Percentiles rank a stretch among this genome's conserved stretches.
These are phyloP conservation scores for Gymnopithys bicolor DNA, from an alignment of 2,797 vertebrate genomes.

Conservation along the genomic window DNA sequence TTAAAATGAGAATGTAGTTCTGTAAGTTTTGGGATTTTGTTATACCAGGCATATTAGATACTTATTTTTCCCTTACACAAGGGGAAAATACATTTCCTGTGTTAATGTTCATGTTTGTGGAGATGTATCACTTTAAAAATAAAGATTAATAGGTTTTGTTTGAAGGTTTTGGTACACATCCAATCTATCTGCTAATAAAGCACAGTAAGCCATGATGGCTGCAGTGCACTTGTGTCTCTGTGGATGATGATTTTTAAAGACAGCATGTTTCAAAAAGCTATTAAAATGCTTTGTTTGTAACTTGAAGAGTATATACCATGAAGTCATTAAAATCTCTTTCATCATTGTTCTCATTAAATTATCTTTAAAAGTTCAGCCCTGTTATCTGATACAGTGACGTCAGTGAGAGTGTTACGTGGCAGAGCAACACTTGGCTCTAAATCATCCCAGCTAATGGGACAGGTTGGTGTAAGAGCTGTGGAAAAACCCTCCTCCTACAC, in stretches of 20 bases:
- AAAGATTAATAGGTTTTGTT: neutral
- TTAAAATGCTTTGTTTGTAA: slow-evolving; percentile 35
- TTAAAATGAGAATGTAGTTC: neutral
- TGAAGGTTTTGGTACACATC: neutral
- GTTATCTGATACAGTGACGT: neutral
- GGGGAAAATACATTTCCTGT: neutral
- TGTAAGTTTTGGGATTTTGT: neutral
- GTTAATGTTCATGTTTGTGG: neutral
- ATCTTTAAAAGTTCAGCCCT: neutral
- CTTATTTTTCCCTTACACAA: neutral
- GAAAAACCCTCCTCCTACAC: neutral
- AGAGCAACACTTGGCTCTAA: neutral
- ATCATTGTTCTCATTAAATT: neutral
- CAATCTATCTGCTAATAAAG: neutral
- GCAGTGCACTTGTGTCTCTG: neutral
- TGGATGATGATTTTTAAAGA: neutral
- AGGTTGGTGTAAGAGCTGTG: neutral
- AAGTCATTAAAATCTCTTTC: slow-evolving; percentile 22
- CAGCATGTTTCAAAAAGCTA: slow-evolving; percentile 5
- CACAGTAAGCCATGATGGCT: neutral
- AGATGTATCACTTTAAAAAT: neutral
- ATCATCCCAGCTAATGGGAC: neutral
- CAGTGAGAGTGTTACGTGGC: neutral
- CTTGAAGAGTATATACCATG: neutral
- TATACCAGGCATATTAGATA: neutral